Evolutionary conservation across 2,797 vertebrate species (phyloP).

Genomic region (Phrynocephalus vlangalii): DNA sequence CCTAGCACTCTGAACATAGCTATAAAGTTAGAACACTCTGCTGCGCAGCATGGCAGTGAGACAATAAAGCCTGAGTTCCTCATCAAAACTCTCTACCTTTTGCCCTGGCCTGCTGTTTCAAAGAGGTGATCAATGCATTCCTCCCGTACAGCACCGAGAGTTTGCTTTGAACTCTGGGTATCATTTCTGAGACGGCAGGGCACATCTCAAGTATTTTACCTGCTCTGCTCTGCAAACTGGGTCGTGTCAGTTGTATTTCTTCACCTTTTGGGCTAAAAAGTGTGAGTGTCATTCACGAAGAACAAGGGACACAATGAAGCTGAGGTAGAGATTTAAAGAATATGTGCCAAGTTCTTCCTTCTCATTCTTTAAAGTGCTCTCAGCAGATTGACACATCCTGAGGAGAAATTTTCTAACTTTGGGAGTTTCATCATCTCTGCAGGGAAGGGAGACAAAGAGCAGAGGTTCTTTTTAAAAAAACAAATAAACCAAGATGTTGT

Average conservation of each 20-base stretch:
- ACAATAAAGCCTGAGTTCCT: fast-evolving
- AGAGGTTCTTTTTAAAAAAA: too few species aligned
- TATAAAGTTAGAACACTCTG: slow-evolving; percentile 50
- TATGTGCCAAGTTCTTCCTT: too few species aligned
- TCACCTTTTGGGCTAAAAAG: neutral
- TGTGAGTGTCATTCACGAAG: neutral
- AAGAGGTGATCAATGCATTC: neutral
- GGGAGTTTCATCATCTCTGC: too few species aligned
- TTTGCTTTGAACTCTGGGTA: neutral
- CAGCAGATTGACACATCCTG: too few species aligned
- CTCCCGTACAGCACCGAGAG: neutral
- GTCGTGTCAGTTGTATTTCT: neutral
- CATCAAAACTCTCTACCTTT: slow-evolving; percentile 15
- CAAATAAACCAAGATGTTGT: too few species aligned
- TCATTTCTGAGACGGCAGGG: neutral
- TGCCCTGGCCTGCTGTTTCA: slow-evolving; percentile 11
- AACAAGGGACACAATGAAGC: neutral
- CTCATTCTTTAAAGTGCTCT: too few species aligned
- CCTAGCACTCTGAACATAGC: slow-evolving; percentile 15
- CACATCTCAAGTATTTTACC: neutral
- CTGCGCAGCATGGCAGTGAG: fast-evolving
- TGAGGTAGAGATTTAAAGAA: too few species aligned
- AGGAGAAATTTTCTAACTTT: too few species aligned
- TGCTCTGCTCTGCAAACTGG: neutral
- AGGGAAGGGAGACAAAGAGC: too few species aligned